Evolutionary conservation across 2,113 vertebrate species (phyloP), one percentile per base, ranked within the genome.

Genomic region (Craseonycteris thonglongyai): DNA sequence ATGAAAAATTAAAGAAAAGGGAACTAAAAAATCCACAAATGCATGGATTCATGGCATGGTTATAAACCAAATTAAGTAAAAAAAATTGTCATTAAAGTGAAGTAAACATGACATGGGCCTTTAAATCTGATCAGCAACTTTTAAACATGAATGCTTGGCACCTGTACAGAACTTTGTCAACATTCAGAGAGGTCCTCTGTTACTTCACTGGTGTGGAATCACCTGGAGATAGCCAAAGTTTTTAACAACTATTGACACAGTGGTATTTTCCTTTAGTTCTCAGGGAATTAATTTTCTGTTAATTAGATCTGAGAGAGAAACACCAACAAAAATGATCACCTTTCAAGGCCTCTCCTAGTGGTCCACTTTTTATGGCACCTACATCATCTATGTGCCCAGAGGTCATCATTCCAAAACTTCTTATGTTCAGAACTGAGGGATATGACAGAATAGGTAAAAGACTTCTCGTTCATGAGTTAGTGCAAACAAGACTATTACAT

Each of bases 281-380:
- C 90, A 56, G 91, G 88, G 42, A 76, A 88, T 96, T 96, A 72
- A 86, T 94, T 80, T 96, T 92, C 72, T 89, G 84, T 42, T 96
- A 82, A 94, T 91, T 88, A 56, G 78, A 90, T 51, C 49, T 59
- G 61, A 69, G 42, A 40, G 59, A 84, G 26, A 65, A 0, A 40
- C 7, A 21, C 68, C 12, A 11, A 71, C 19, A 18, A 42, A 80
- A 21, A 22, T 94, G 22, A 71, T 72, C 58, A 82, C 33, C 21
- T 59, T 85, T 89, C 5, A 45, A 19, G 21, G 33, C 28, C 33
- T 78, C 47, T 68, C 40, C 38, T 86, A 47, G 45, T 69, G 9
- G 75, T 28, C 21, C 22, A 3, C 91, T 71, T 56, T 51, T 91
- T 40, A 1, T 9, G 49, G 58, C 47, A 22, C 21, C 69, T 79